These are phyloP conservation scores for Labeo calbasu DNA, from an alignment of 2,797 vertebrate species.

Conservation along the genomic window DNA sequence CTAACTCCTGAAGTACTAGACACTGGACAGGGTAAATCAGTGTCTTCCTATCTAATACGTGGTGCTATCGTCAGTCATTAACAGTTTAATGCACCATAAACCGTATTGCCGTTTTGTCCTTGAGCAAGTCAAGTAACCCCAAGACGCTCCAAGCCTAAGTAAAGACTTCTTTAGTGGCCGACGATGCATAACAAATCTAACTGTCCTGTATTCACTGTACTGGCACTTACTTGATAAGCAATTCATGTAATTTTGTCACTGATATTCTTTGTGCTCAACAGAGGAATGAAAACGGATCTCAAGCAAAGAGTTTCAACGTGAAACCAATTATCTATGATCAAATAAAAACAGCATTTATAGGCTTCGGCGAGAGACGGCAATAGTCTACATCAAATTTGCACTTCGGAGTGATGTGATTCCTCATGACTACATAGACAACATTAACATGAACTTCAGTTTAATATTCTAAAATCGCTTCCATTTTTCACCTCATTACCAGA, in stretches of 20 bases:
- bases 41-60: neutral
- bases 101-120: neutral
- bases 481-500: constrained; percentile 28
- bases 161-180: constrained; percentile 12
- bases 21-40: neutral
- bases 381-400: neutral
- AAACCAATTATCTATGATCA: constrained; percentile 29
- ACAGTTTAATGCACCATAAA: constrained; percentile 6
- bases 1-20: neutral
- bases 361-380: neutral
- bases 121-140: constrained; percentile 17
- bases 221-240: neutral
- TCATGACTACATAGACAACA: neutral
- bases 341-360: constrained; percentile 25
- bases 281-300: neutral
- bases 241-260: neutral
- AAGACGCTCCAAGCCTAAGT: neutral
- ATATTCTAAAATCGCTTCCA: constrained; percentile 6
- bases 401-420: neutral
- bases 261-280: neutral
- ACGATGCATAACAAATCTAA: constrained; percentile 14
- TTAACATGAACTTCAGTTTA: constrained; percentile 26
- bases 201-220: neutral
- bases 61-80: neutral
- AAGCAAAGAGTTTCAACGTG: neutral